Evolutionary conservation across 2,797 vertebrate genomes (phyloP), one percentile per base, ranked within the genome.

Genomic region (Molossus molossus): DNA sequence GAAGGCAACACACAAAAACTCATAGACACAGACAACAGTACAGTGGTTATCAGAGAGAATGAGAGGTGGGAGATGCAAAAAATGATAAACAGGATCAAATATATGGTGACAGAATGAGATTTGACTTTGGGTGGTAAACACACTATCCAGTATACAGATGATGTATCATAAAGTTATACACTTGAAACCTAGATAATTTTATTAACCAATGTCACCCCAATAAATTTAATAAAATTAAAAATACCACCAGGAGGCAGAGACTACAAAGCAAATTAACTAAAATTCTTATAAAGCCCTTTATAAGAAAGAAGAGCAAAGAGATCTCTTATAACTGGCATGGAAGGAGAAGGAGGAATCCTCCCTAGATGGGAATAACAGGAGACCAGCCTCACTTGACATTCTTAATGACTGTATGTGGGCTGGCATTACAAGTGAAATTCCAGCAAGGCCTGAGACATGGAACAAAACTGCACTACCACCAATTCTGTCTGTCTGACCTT

Each of bases 401-500:
- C 70, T 33, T 81, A 20, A 18, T 12, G 58, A 6, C n/a, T 72
- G 53, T 15, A 0, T 64, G 58, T n/a, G 76, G 50, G n/a, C 15
- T 79, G 57, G 15, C 57, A 27, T 12, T 81, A 45, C 18, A n/a
- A 9, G 27, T 62, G 57, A 75, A 67, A 92, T 69, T 96, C 45
- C 70, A 65, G 9, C 64, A 75, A 40, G 58, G 79, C 9, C 33
- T 69, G 23, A 87, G 50, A 76, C 83, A 90, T 11, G 17, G 40
- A 65, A 65, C 25, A 81, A 79, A 90, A 80, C 8, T 25, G 27
- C 11, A 25, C 25, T 53, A 23, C 25, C 3, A 23, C 33, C 84
- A 88, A 2, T 20, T 18, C 65, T 93, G 53, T 92, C 67, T 27
- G 27, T 87, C 37, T 65, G 58, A 84, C 75, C 57, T 89, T 94